Base-by-base conservation (phyloP, 2,113 vertebrate genomes). In the human (Homo sapiens) region DNA sequence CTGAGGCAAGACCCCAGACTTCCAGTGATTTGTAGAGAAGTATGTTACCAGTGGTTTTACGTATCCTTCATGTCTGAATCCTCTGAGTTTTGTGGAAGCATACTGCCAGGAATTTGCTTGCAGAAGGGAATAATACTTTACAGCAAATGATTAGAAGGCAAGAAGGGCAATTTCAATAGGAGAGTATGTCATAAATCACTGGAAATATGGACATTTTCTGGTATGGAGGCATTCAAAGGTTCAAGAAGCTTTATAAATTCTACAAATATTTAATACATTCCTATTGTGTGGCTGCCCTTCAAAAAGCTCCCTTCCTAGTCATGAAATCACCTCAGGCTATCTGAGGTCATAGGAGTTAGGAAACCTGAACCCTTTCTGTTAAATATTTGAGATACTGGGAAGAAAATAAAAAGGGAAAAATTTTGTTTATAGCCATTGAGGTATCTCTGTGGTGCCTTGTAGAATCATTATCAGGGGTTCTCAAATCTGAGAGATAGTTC, bases 11-110 rank as follows among this genome's bases (percentile, higher is more conserved):
- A 73, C 50, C 89, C 94, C 86, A 57, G 52, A 27, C 48, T 94
- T 97, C 70, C 87, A 84, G 50, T 76, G 45, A 91, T 97, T 96
- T 96, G 52, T 82, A 93, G 78, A 93, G 70, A 97, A 98, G 57
- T 55, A 57, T 72, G 76, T 98, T 50, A 68, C 70, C 73, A 95
- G 72, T 40, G 55, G 38, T 66, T 96, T 95, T 73, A 70, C 27
- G n/a, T 75, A 66, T 50, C 25, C 81, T 35, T 92, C n/a, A 70
- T 83, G 61, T 45, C 40, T 86, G n/a, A 89, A 40, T 14, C 22
- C 73, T 95, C 48, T 86, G 59, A 38, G 5, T 43, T 90, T 73
- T 68, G 12, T 68, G 12, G 50, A 92, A 90, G 25, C 68, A 61
- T 2, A 40, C 17, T 73, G 27, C 25, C 57, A 68, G 25, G 48